phyloP scores from a whole-genome alignment of 1,140 invertebrate genomes.

The Zaprionus africanus region DNA sequence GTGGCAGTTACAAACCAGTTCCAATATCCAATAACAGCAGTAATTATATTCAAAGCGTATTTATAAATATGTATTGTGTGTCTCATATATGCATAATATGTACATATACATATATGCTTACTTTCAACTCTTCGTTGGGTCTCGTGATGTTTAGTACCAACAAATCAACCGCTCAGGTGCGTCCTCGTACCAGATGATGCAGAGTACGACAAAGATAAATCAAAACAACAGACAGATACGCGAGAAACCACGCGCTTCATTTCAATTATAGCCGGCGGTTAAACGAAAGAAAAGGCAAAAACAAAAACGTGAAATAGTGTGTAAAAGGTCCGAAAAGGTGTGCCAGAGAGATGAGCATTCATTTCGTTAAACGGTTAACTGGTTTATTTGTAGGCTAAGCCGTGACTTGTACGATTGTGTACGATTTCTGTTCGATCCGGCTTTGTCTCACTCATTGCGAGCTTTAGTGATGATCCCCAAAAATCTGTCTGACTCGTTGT shows the following conservation, averaged over 20 bases:
- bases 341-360: not conserved
- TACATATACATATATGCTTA: not conserved
- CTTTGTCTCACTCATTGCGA: not conserved
- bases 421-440: not conserved
- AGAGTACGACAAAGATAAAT: constrained; percentile 25
- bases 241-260: constrained; percentile 1
- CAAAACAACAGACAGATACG: constrained; percentile 11
- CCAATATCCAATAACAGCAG: constrained; percentile 1
- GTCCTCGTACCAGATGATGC: constrained; percentile 27
- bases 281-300: constrained; percentile 12
- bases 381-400: constrained; percentile 11
- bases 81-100: not conserved
- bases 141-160: not conserved
- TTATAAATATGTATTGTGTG: not conserved
- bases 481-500: not conserved
- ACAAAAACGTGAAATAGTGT: constrained; percentile 15
- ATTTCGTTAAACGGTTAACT: not conserved
- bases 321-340: constrained; percentile 27
- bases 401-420: not conserved
- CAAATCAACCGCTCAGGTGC: constrained; percentile 2
- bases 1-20: constrained; percentile 35
- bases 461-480: constrained; percentile 8
- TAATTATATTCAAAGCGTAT: not conserved
- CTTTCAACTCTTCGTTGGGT: constrained; percentile 9
- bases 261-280: constrained; percentile 23